These are phyloP conservation scores for Quadriops clusia DNA, from an alignment of 2,888 invertebrate species.

Conservation along the genomic window DNA sequence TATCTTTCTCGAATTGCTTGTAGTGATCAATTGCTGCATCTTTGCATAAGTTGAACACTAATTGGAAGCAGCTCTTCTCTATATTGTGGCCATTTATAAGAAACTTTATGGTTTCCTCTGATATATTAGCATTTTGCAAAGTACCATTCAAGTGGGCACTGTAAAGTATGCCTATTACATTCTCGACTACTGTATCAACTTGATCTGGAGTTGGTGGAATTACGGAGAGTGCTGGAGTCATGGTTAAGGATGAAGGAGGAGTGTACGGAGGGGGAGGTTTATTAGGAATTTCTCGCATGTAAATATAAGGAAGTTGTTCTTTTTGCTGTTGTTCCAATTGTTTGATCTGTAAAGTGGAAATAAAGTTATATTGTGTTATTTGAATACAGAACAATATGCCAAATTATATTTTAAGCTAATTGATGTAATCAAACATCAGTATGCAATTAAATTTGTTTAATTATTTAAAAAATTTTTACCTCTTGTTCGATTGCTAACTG, in stretches of 20 bases:
- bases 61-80: conserved; percentile 42
- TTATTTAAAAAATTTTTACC: conserved; percentile 35
- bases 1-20: conserved; percentile 35
- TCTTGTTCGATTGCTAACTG: conserved; percentile 53
- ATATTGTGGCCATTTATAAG: conserved; percentile 16
- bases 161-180: conserved; percentile 37
- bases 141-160: conserved; percentile 32
- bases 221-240: conserved; percentile 26
- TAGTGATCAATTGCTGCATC: conserved; percentile 44
- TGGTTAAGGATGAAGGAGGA: conserved; percentile 38
- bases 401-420: not conserved
- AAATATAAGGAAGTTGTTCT: conserved; percentile 42
- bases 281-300: conserved; percentile 56
- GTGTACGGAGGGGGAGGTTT: conserved; percentile 68
- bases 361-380: conserved; percentile 1
- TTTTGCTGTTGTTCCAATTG: conserved; percentile 44
- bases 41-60: conserved; percentile 51
- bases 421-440: conserved; percentile 1
- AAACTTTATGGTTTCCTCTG: conserved; percentile 23
- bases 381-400: not conserved
- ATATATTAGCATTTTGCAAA: conserved; percentile 24
- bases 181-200: conserved; percentile 36
- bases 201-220: conserved; percentile 38
- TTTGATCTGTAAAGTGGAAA: conserved; percentile 41
- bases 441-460: conserved; percentile 2